These are phyloP conservation scores for Petrolisthes cinctipes DNA, from an alignment of 2,888 invertebrate genomes.

Conservation along the genomic window DNA sequence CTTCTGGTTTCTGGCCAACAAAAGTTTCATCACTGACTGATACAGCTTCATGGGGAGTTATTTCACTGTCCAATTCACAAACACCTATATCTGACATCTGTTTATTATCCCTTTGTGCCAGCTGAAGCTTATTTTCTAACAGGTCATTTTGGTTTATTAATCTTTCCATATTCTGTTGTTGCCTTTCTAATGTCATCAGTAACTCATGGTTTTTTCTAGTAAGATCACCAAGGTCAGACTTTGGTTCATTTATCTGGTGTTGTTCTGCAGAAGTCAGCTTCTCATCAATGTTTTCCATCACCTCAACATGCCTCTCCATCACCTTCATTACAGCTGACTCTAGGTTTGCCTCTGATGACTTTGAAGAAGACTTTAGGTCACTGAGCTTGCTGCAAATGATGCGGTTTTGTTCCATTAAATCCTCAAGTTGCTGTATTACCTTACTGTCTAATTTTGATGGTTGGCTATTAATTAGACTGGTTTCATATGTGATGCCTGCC, in stretches of 20 bases:
- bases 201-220: slow-evolving; percentile 39
- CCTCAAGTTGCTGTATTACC: slow-evolving; percentile 33
- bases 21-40: too few relatives aligned
- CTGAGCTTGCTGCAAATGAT: slow-evolving; percentile 21
- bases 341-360: slow-evolving; percentile 30
- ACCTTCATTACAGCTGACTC: slow-evolving; percentile 24
- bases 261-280: slow-evolving; percentile 23
- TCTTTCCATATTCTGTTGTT: slow-evolving; percentile 34
- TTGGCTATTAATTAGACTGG: too few relatives aligned
- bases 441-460: neutral
- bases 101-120: neutral
- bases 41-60: too few relatives aligned
- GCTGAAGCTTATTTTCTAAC: slow-evolving; percentile 40
- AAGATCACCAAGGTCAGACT: slow-evolving; percentile 26
- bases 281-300: slow-evolving; percentile 47
- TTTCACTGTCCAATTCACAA: too few relatives aligned
- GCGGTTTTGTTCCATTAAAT: slow-evolving; percentile 34
- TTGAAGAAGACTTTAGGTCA: slow-evolving; percentile 31
- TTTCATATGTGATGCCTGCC: neutral
- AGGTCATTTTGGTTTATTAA: slow-evolving; percentile 30
- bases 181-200: slow-evolving; percentile 13
- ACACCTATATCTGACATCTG: too few relatives aligned
- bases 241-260: neutral
- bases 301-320: slow-evolving; percentile 31
- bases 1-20: too few relatives aligned